phyloP scores from a whole-genome alignment of 2,113 vertebrate genomes.

The Natator depressus region DNA sequence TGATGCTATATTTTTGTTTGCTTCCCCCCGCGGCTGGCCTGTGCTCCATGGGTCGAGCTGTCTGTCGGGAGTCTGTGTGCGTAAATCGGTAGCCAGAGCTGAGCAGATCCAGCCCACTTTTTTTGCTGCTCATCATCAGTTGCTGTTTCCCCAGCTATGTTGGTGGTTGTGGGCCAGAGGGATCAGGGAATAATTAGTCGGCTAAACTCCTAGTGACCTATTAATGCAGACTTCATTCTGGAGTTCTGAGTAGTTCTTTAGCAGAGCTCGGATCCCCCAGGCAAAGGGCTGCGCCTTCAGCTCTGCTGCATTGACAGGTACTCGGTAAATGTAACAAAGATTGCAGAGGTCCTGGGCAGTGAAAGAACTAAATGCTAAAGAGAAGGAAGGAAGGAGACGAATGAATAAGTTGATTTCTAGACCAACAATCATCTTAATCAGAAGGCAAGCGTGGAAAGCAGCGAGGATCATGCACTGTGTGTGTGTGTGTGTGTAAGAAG shows the following conservation, averaged over 20 bases:
- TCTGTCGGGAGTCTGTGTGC: not conserved
- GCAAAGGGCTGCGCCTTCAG: not conserved
- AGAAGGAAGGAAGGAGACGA: not conserved
- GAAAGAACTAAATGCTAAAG: not conserved
- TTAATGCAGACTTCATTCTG: not conserved
- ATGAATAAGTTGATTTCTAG: not conserved
- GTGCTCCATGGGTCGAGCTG: not conserved
- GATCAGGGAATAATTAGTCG: not conserved
- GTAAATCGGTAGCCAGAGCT: not conserved
- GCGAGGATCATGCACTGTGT: not conserved
- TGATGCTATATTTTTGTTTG: not conserved
- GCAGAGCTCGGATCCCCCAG: not conserved
- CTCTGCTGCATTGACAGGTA: not conserved
- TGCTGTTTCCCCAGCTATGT: not conserved
- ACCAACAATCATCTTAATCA: not conserved
- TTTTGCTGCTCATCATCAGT: not conserved
- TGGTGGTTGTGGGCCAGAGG: not conserved
- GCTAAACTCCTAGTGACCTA: not conserved
- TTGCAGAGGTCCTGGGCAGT: not conserved
- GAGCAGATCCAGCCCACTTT: not conserved
- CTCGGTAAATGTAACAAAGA: not conserved
- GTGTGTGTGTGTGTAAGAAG: not conserved
- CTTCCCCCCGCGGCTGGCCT: not conserved
- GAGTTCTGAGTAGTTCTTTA: not conserved
- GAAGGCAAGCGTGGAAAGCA: not conserved